Base-by-base conservation (phyloP, 2,113 vertebrate genomes). In the Sula dactylatra region DNA sequence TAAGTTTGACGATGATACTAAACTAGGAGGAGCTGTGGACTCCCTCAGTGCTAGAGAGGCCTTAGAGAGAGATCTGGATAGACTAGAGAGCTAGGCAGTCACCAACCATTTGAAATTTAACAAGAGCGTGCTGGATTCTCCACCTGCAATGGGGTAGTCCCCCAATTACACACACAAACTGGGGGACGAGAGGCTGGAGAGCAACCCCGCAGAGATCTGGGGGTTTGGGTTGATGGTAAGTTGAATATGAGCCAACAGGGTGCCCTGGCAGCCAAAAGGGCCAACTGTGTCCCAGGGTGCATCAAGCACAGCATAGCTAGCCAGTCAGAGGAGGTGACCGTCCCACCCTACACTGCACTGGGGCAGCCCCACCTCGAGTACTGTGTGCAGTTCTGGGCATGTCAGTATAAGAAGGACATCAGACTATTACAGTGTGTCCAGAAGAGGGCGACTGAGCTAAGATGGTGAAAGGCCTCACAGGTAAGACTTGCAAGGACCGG, bases 401-500 rank as follows among this genome's bases (percentile, higher is more conserved):
- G 67, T n/a, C 25, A 38, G 0, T 24, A 6, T 26, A 66, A 19
- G 27, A 31, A 20, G 13, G 36, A 50, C 34, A 52, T 42, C 10
- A 52, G 10, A 38, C 11, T 80, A 47, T 21, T 61, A 34, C 10
- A 79, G 4, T 4, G 4, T 69, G 25, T 47, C 42, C 47, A 49
- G 40, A 52, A 52, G 16, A 76, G 11, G 12, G 13, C 0, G 3
- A 81, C 18, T 26, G 59, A 66, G 38, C 18, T 26, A 66, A 66
- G 38, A 40, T 7, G 12, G 12, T 76, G 55, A 85, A 56, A 69
- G 26, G 47, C 22, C 61, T 76, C 3, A 2, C 71, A 31, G 52
- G 22, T 19, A 52, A 66, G 27, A 58, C 3, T n/a, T 47, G 21
- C 0, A 2, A 47, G 42, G 42, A 67, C 13, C 2, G 9, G 34